Base-by-base conservation (phyloP, 2,797 vertebrate genomes). In the Phrynocephalus vlangalii region DNA sequence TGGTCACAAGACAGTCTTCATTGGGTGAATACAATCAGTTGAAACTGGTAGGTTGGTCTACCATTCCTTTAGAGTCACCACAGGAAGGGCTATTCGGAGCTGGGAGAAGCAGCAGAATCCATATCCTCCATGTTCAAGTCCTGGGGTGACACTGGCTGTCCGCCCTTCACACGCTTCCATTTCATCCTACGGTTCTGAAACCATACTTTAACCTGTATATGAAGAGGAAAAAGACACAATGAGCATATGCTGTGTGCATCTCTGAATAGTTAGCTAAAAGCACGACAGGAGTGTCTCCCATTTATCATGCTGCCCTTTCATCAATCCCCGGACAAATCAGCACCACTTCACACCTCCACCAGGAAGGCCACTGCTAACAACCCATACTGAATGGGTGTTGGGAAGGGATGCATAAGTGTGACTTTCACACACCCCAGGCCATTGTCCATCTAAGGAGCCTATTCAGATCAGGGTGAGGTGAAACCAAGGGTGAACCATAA, bases 151-250 rank as follows among this genome's bases (percentile, higher is more conserved):
- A 97, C 94, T 0, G 98, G 97, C 48, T 98, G 98, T 76, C 98
- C 98, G 1, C 99, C 98, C 94, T 99, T 99, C 78, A 99, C 98
- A 2, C 99, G 96, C 94, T 99, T 99, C 99, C 99, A 99, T 95
- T 99, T 99, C 99, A 99, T 99, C 92, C 99, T 97, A 95, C 99
- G 96, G 97, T 99, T 99, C 93, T 99, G 99, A 92, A 99, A 99
- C 99, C 99, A 99, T 10, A 99, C 99, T 95, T 99, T 99, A 86
- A 99, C 99, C 99, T 99, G 95, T 7, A 38, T 5, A 76, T 79
- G 81, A 18, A 93, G 50, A 86, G 68, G 30, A 71, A 77, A 24
- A 80, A 76, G 26, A 28, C 11, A 52, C 18, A 26, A 11, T 80
- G 10, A 88, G 24, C 26, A 52, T 52, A 78, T 30, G 15, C 5